phyloP scores from a whole-genome alignment of 2,113 vertebrate species.

The Oenanthe melanoleuca region DNA sequence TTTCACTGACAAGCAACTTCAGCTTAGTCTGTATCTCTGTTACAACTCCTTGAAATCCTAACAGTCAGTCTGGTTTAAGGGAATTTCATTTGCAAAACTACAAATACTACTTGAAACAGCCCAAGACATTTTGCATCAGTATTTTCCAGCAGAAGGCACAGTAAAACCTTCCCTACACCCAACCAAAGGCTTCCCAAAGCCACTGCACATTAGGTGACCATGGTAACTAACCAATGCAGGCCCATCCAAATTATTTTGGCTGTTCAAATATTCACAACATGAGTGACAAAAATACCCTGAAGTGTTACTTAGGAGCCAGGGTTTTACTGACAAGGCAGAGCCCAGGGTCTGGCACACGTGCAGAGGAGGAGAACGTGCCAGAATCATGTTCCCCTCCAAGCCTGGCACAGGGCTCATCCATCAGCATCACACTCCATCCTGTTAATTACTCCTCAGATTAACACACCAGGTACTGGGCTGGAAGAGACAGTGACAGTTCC shows the following conservation, averaged over 20 bases:
- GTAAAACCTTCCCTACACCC: not conserved
- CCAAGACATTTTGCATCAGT: not conserved
- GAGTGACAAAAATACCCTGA: not conserved
- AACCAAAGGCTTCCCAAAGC: not conserved
- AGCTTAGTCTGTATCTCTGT: not conserved
- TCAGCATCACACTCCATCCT: not conserved
- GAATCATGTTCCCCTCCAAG: not conserved
- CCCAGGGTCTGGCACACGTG: not conserved
- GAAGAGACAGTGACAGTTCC: not conserved
- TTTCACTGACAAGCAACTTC: not conserved
- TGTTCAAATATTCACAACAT: not conserved
- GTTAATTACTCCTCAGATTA: slow-evolving; percentile 1
- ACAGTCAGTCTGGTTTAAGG: not conserved
- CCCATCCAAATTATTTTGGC: not conserved
- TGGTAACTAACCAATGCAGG: not conserved
- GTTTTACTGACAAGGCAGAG: not conserved
- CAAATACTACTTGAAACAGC: not conserved
- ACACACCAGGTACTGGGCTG: not conserved
- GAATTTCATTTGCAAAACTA: not conserved
- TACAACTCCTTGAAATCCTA: not conserved
- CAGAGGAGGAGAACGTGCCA: not conserved
- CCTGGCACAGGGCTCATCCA: not conserved
- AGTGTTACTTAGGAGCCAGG: not conserved
- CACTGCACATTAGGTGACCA: not conserved
- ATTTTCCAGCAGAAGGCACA: not conserved